Evolutionary conservation across 2,888 invertebrate species (phyloP), one percentile per base, ranked within the genome.

Genomic region (Allophyes oxyacanthae): DNA sequence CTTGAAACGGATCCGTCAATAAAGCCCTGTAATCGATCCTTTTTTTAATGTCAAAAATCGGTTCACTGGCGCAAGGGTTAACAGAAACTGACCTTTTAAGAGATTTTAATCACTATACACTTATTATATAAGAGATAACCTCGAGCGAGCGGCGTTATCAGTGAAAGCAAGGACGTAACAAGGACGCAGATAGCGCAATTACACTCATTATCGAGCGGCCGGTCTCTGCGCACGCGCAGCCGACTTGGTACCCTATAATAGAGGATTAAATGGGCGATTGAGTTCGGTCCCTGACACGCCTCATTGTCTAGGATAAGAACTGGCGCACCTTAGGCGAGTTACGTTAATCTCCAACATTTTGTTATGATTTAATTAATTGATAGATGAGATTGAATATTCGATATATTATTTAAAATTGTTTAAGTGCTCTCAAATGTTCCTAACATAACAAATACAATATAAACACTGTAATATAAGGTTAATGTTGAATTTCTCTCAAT

Each of bases 121-220:
- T 43, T 74, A 78, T 87, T 87, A 87, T 86, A 86, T 86, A 86
- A 86, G 80, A 81, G 78, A 82, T 85, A 82, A 82, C 81, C 77
- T 77, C 80, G 80, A 55, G 78, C 69, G 75, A 57, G 43, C 81
- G 59, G 57, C 62, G 88, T 90, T 93, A 93, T 93, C 92, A 92
- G 91, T 91, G 91, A 93, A 93, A 92, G 92, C 89, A 91, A 92
- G 91, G 92, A 90, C 92, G 83, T 64, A 81, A 81, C 87, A 91
- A 92, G 91, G 92, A 90, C 89, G 77, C 75, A 72, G 88, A 87
- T 90, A 90, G 86, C 78, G 85, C 87, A 89, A 91, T 89, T 89
- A 87, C 79, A 82, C 84, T 86, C 81, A 90, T 90, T 89, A 88
- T 83, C 79, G 83, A 80, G 78, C 82, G 85, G 79, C 82, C 76